phyloP scores from a whole-genome alignment of 2,888 invertebrate genomes.

The Candidula unifasciata region DNA sequence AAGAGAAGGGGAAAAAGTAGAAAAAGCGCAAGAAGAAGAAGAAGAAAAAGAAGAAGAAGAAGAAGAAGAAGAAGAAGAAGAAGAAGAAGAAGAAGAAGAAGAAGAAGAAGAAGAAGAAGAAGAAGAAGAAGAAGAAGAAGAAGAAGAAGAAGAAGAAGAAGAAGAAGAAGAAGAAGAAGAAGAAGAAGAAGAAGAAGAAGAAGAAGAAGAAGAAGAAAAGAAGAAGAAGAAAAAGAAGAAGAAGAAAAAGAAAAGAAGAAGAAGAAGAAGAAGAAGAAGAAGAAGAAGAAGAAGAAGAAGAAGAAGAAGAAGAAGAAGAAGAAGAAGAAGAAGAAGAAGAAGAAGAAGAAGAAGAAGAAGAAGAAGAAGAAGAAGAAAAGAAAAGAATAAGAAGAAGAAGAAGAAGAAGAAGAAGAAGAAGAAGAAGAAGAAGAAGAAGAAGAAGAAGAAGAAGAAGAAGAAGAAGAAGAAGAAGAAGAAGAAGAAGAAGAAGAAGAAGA shows the following conservation, averaged over 20 bases:
- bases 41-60: not conserved
- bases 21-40: too few species aligned
- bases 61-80: not conserved
- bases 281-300: not conserved
- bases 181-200: not conserved
- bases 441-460: not conserved
- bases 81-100: not conserved
- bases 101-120: not conserved
- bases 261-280: constrained; percentile 28
- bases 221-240: not conserved
- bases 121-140: too few species aligned
- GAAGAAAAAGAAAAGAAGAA: constrained; percentile 23
- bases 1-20: too few species aligned
- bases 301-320: not conserved
- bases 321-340: not conserved
- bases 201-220: constrained; percentile 12
- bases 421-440: not conserved
- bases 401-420: not conserved
- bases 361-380: not conserved
- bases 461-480: not conserved
- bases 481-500: not conserved
- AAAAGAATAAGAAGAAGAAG: too few species aligned
- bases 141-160: not conserved
- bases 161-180: not conserved
- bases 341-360: not conserved